Evolutionary conservation across 2,797 vertebrate genomes (phyloP), one percentile per base, ranked within the genome.

Genomic region (Tiaroga cobitis): DNA sequence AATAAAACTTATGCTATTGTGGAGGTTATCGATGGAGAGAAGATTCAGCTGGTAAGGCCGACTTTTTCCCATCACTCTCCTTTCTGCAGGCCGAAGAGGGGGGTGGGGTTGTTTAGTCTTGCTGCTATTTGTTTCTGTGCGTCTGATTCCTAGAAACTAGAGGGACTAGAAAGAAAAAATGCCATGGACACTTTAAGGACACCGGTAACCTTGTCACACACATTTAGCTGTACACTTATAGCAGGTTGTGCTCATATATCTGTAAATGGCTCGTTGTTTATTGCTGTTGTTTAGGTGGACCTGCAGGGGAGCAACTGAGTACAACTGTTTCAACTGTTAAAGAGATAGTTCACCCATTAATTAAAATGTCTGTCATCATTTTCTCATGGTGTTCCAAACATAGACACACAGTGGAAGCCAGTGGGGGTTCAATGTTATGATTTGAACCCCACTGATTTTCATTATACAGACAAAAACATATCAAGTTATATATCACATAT

Each of bases 11-110:
- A 94, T 90, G 95, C 95, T 87, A 95, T 96, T 90, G 95, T 96
- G 92, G 95, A 96, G 91, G 94, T 96, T 86, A 91, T 96, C 81
- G 94, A 96, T 91, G 95, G 95, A 87, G 94, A 96, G 91, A 94
- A 96, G 89, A 95, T 96, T 91, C 95, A 96, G 90, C 92, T 96
- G 95, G 95, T 96, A 93, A 96, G 95, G 79, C 65, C 54, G 16
- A 49, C 37, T 39, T 59, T 67, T 39, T 76, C 34, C 63, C 59
- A 72, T 29, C 70, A n/a, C 8, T 80, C 54, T 74, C 24, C 5
- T 49, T 68, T 61, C 29, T 63, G 18, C 15, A 59, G 16, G 41
- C 41, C n/a, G n/a, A 67, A 69, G 56, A 8, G 10, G n/a, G 37
- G 11, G 34, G 59, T 29, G 56, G 73, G 63, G 24, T 82, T 76